Percentiles rank a stretch among this genome's conserved stretches.
phyloP scores from a whole-genome alignment of 1,140 invertebrate genomes.

The Dinothrombium tinctorium region DNA sequence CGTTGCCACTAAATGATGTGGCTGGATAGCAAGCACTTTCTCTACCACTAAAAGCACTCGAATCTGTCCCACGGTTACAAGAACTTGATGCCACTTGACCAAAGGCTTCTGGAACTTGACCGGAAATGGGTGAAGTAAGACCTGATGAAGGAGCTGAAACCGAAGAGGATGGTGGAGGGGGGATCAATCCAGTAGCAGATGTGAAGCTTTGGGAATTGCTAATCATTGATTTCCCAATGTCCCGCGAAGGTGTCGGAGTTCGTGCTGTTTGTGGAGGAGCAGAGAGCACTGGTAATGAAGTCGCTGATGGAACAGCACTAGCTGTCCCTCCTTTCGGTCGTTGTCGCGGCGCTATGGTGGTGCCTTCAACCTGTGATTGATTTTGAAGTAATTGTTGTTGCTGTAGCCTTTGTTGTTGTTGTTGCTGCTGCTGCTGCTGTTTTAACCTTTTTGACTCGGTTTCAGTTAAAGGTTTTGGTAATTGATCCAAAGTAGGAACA shows the following conservation, averaged over 20 bases:
- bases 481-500: slow-evolving; percentile 2
- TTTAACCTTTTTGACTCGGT: slow-evolving; percentile 3
- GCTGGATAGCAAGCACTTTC: no score
- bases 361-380: not conserved
- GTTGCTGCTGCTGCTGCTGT: not conserved
- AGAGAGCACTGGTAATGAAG: slow-evolving; percentile 13
- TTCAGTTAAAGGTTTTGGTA: slow-evolving; percentile 4
- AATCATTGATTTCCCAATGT: not conserved
- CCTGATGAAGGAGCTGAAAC: slow-evolving; percentile 13
- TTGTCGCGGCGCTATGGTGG: slow-evolving; percentile 46
- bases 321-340: slow-evolving; percentile 35
- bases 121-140: slow-evolving; percentile 5
- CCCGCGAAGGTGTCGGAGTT: slow-evolving; percentile 4
- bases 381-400: not conserved
- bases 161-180: slow-evolving; percentile 13
- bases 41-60: no score
- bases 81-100: no score
- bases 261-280: slow-evolving; percentile 5
- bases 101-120: no score
- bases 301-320: slow-evolving; percentile 7
- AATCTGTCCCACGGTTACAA: no score
- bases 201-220: not conserved
- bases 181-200: not conserved
- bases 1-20: no score
- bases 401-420: not conserved